phyloP scores from a whole-genome alignment of 2,888 invertebrate species.

The Meandrusa payeni region DNA sequence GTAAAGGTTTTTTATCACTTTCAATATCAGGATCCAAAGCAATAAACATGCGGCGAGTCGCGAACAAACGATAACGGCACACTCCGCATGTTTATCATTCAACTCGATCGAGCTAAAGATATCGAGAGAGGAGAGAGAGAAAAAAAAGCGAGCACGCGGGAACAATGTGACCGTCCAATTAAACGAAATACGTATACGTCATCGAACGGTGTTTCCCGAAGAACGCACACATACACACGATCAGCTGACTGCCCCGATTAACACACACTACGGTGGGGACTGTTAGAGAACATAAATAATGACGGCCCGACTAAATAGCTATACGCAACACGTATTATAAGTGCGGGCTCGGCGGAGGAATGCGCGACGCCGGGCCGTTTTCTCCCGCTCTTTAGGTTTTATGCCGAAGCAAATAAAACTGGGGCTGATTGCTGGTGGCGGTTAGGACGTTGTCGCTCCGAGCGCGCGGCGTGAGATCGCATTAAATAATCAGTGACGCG shows the following conservation, averaged over 20 bases:
- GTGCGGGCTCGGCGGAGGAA: slow-evolving; percentile 70
- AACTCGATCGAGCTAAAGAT: slow-evolving; percentile 21
- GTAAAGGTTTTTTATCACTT: slow-evolving; percentile 16
- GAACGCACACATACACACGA: slow-evolving; percentile 64
- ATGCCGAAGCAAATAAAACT: slow-evolving; percentile 59
- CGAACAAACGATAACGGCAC: slow-evolving; percentile 12
- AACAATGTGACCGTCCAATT: slow-evolving; percentile 80
- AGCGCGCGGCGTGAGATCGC: slow-evolving; percentile 55
- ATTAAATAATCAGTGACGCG: slow-evolving; percentile 71
- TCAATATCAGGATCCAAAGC: slow-evolving; percentile 5
- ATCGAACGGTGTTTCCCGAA: slow-evolving; percentile 81
- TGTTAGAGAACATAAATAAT: slow-evolving; percentile 81
- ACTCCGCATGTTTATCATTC: slow-evolving; percentile 17
- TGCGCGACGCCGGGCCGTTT: slow-evolving; percentile 67
- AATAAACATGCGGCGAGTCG: slow-evolving; percentile 9
- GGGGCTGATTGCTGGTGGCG: slow-evolving; percentile 40
- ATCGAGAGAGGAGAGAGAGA: slow-evolving; percentile 30
- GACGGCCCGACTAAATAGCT: slow-evolving; percentile 79
- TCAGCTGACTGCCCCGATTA: slow-evolving; percentile 81
- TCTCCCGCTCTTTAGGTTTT: slow-evolving; percentile 63
- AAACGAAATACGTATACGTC: slow-evolving; percentile 77
- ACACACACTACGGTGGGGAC: slow-evolving; percentile 71
- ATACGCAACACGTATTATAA: slow-evolving; percentile 75
- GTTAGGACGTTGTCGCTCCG: slow-evolving; percentile 56
- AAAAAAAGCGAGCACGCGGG: slow-evolving; percentile 54